phyloP scores from a whole-genome alignment of 2,113 vertebrate genomes.

The Dinomys branickii region DNA sequence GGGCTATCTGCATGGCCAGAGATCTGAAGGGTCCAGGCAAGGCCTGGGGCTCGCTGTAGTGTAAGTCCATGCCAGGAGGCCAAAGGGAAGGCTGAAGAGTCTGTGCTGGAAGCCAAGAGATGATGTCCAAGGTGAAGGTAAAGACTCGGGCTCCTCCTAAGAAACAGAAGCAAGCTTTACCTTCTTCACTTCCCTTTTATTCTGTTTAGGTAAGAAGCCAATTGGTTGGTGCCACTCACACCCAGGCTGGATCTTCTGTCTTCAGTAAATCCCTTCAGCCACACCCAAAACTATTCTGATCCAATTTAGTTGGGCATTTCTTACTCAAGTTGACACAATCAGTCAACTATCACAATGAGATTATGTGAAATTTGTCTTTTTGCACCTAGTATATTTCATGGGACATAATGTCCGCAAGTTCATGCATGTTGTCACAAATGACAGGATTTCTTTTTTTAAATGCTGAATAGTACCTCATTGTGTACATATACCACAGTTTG shows the following conservation, averaged over 20 bases:
- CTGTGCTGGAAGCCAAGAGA: not conserved
- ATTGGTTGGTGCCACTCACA: not conserved
- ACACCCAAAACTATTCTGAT: not conserved
- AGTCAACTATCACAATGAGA: not conserved
- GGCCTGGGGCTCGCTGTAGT: not conserved
- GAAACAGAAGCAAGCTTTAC: not conserved
- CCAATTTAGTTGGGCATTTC: not conserved
- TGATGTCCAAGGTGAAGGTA: not conserved
- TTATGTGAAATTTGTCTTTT: not conserved
- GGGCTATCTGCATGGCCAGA: not conserved
- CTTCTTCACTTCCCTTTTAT: not conserved
- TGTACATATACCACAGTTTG: not conserved
- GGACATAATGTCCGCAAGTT: not conserved
- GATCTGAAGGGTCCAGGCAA: not conserved
- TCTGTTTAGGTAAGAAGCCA: not conserved
- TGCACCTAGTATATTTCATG: not conserved
- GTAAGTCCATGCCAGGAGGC: not conserved
- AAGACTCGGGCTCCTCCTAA: not conserved
- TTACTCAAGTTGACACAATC: not conserved
- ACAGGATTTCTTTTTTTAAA: not conserved
- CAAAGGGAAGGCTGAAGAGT: not conserved
- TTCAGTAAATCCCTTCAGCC: not conserved
- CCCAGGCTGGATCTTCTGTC: not conserved
- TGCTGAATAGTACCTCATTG: not conserved
- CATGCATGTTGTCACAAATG: not conserved